Base-by-base conservation (phyloP, 2,888 invertebrate species). In the Neria commutata region DNA sequence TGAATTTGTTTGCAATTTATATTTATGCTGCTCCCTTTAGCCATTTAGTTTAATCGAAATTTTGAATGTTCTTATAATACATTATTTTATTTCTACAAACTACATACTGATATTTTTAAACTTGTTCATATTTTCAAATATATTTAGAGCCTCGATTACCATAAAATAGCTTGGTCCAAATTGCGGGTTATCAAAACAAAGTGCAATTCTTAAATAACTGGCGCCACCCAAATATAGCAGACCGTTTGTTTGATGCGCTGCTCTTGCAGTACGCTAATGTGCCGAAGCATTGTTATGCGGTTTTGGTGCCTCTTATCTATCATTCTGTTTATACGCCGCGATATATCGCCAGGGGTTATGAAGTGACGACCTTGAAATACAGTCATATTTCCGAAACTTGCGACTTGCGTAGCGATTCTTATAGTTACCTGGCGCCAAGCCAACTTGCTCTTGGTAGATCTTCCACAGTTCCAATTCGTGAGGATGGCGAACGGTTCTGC, bases 161-260 rank as follows among this genome's bases (percentile, higher is more conserved):
- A n/a, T n/a, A n/a, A n/a, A n/a, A n/a, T n/a, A n/a, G n/a, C n/a
- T n/a, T n/a, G n/a, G n/a, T n/a, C n/a, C n/a, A n/a, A n/a, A n/a
- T n/a, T n/a, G n/a, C n/a, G n/a, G n/a, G n/a, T n/a, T n/a, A n/a
- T n/a, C n/a, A n/a, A n/a, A n/a, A n/a, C n/a, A n/a, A n/a, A n/a
- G n/a, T n/a, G n/a, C n/a, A n/a, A n/a, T n/a, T n/a, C n/a, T n/a
- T n/a, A n/a, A n/a, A n/a, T n/a, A n/a, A n/a, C n/a, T n/a, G n/a
- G n/a, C n/a, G n/a, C n/a, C n/a, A n/a, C 61, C 77, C 77, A 77
- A 42, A 75, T 64, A 53, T 74, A 76, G 54, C 67, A 77, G 5
- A 72, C 68, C 5, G 70, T 71, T 49, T 73, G 69, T 40, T 66
- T 61, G 23, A 73, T 63, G n/a, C 72, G 67, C 56, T 70, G 63